A percentile compares a stretch with the other conserved stretches of the same genome.
Conservation (phyloP, 2,113 vertebrate species). For the Polyodon spathula region DNA sequence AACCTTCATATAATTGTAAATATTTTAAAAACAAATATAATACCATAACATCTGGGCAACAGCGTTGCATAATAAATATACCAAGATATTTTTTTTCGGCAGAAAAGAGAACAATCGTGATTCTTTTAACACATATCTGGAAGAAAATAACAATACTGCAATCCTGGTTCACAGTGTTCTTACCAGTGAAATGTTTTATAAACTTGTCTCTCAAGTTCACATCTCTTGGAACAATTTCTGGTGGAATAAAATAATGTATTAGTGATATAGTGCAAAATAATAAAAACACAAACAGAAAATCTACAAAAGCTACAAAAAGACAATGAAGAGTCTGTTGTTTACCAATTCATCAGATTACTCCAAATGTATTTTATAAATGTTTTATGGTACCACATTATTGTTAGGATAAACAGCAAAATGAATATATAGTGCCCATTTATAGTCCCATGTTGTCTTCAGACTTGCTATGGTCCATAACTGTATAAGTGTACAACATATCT, state of each 20-base stretch:
- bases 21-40: too few species aligned
- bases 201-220: constrained; percentile 81
- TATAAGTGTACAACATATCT: too few species aligned
- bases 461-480: too few species aligned
- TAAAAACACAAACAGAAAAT: not conserved
- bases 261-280: not conserved
- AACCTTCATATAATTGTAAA: too few species aligned
- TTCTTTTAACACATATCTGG: not conserved
- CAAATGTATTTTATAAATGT: too few species aligned
- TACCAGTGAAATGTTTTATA: constrained; percentile 94
- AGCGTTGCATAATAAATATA: not conserved
- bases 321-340: too few species aligned
- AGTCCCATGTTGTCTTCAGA: too few species aligned
- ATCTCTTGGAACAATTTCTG: constrained; percentile 81
- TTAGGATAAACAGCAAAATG: too few species aligned
- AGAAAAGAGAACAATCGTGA: not conserved
- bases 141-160: not conserved
- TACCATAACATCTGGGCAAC: not conserved
- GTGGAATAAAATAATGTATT: constrained; percentile 29
- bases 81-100: not conserved
- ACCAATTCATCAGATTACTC: too few species aligned
- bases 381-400: too few species aligned
- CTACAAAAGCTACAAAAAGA: too few species aligned
- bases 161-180: constrained; percentile 27
- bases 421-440: too few species aligned